phyloP scores from a whole-genome alignment of 2,888 invertebrate genomes.

The Amphimallon solstitiale region DNA sequence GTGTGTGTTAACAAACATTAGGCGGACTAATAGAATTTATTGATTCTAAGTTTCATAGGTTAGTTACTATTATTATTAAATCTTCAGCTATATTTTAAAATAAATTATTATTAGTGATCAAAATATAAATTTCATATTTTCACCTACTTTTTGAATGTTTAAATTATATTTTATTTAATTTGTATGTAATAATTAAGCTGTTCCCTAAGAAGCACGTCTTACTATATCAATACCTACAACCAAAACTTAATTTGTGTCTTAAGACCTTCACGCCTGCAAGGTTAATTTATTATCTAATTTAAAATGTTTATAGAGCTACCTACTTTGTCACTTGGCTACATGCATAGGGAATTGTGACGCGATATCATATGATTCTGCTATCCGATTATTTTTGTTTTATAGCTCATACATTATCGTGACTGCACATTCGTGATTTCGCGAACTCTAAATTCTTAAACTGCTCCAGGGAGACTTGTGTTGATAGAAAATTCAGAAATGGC shows the following conservation, averaged over 20 bases:
- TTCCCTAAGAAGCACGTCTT: neutral
- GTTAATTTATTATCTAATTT: slow-evolving; percentile 6
- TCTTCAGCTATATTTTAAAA: too few relatives aligned
- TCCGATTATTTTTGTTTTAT: slow-evolving; percentile 33
- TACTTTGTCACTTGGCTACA: neutral
- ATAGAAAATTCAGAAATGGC: slow-evolving; percentile 52
- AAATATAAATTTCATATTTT: too few relatives aligned
- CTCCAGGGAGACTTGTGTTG: neutral
- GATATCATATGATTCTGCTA: slow-evolving; percentile 33
- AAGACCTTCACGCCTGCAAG: neutral
- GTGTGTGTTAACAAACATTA: too few relatives aligned
- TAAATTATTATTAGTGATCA: too few relatives aligned
- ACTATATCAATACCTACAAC: neutral
- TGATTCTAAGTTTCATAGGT: too few relatives aligned
- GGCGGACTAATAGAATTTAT: too few relatives aligned
- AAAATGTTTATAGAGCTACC: neutral
- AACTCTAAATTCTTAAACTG: neutral
- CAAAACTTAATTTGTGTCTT: too few relatives aligned
- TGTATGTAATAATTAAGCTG: too few relatives aligned
- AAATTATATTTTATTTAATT: too few relatives aligned
- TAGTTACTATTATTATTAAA: too few relatives aligned
- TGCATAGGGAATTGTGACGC: slow-evolving; percentile 7
- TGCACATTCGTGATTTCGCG: slow-evolving; percentile 5
- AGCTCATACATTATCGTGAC: slow-evolving; percentile 8
- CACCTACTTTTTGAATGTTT: too few relatives aligned